Conservation (phyloP, 2,113 vertebrate genomes). For the Lepisosteus oculatus region DNA sequence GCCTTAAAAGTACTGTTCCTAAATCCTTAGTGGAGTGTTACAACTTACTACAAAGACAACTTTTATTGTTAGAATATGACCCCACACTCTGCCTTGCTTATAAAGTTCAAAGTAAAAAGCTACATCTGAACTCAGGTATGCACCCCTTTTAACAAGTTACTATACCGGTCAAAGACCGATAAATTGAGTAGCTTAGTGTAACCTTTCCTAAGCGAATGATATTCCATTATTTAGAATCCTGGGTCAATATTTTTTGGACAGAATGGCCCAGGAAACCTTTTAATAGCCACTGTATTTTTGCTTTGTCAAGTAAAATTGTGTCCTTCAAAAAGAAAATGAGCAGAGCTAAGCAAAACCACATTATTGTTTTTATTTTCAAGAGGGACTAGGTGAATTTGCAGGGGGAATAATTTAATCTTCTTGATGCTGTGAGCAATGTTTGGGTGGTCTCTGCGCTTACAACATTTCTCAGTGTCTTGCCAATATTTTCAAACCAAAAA, state of each 20-base stretch:
- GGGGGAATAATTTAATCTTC: conserved; percentile 16
- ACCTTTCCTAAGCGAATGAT: not conserved
- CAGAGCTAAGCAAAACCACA: conserved; percentile 58
- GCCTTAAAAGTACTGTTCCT: no score
- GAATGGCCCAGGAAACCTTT: conserved; percentile 65
- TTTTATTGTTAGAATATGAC: not conserved
- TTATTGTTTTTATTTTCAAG: conserved; percentile 37
- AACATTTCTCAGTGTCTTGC: not conserved
- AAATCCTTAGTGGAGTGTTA: no score
- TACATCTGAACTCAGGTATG: conserved; percentile 56
- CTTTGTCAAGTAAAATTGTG: conserved; percentile 66
- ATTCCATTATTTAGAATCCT: conserved; percentile 29
- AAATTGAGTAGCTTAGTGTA: conserved; percentile 55
- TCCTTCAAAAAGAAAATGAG: conserved; percentile 37
- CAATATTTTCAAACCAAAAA: no score
- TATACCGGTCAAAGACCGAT: conserved; percentile 45
- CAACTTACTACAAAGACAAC: not conserved
- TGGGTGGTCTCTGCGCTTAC: conserved; percentile 1
- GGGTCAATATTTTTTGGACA: conserved; percentile 62
- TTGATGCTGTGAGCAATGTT: conserved; percentile 16
- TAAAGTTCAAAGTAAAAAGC: conserved; percentile 51
- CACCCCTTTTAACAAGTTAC: conserved; percentile 56
- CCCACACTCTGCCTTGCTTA: conserved; percentile 17
- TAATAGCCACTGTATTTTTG: conserved; percentile 61
- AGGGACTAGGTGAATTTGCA: conserved; percentile 9